These are phyloP conservation scores for Onthophagus sagittarius DNA, from an alignment of 2,888 invertebrate genomes.

Conservation along the genomic window DNA sequence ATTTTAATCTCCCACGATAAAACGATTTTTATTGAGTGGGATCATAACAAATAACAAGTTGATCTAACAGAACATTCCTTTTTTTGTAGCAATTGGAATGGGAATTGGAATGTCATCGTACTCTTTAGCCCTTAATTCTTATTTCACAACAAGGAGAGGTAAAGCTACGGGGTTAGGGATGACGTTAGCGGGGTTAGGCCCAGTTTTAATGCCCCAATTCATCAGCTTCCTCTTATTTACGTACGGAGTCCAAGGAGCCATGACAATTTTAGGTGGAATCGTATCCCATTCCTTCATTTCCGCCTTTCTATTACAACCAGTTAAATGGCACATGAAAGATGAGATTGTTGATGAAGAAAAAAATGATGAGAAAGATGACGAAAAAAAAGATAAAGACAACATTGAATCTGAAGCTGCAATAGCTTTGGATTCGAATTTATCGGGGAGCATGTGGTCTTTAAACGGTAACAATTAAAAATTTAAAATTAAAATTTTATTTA, in stretches of 20 bases:
- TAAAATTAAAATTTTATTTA: not conserved
- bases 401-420: slow-evolving; percentile 47
- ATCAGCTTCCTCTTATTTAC: slow-evolving; percentile 54
- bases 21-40: too few relatives aligned
- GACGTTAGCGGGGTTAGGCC: slow-evolving; percentile 63
- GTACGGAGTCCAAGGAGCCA: slow-evolving; percentile 60
- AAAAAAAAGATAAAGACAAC: slow-evolving; percentile 21
- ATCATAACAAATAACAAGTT: not conserved
- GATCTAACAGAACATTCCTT: not conserved
- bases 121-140: slow-evolving; percentile 62
- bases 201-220: slow-evolving; percentile 61
- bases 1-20: too few relatives aligned
- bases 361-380: slow-evolving; percentile 13
- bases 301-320: slow-evolving; percentile 60
- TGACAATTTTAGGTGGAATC: slow-evolving; percentile 59
- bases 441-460: slow-evolving; percentile 40
- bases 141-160: slow-evolving; percentile 59
- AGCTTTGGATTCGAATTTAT: slow-evolving; percentile 47
- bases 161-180: slow-evolving; percentile 61
- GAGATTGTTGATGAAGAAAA: slow-evolving; percentile 21
- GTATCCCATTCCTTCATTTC: slow-evolving; percentile 59
- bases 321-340: slow-evolving; percentile 59
- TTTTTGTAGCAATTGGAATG: slow-evolving; percentile 58
- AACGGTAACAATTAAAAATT: not conserved
- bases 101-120: slow-evolving; percentile 59